Evolutionary conservation across 2,113 vertebrate species (phyloP), one percentile per base, ranked within the genome.

Genomic region (Cricetomys ansorgei): DNA sequence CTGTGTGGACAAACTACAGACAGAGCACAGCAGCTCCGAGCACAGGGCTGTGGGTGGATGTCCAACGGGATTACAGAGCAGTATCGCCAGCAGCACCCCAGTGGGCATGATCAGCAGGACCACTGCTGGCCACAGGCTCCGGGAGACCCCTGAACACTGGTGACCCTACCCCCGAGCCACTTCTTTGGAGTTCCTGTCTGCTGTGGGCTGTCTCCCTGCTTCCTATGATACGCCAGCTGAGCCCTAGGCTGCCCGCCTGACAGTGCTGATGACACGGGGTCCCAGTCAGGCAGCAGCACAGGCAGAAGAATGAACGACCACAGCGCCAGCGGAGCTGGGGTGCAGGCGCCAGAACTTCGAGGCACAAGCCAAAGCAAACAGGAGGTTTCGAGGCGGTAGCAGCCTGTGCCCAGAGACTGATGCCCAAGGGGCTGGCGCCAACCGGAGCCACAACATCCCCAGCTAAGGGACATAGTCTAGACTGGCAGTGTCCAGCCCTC

Each of bases 341-440:
- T 5, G 9, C 1, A 72, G 64, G 90, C 4, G n/a, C 94, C 96
- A 89, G 87, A 81, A 91, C 73, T 83, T 34, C 5, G 5, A 29
- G 5, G 65, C 53, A 3, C 19, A 62, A 90, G 96, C 95, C 96
- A 97, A 96, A 95, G 95, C 85, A 95, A 97, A 96, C 97, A 97
- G 92, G 96, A 97, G 90, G 80, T 87, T 90, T 77, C 2, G 25
- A 92, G 80, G 88, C 59, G 1, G 13, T 64, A 21, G 87, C 10
- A 2, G 86, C 70, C 88, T n/a, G 96, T 88, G 64, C 64, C 15
- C 40, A 53, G 43, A 80, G 88, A 88, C 59, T 70, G 31, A 40
- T 81, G 90, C 70, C 94, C 88, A 2, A 0, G n/a, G 34, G 80
- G 59, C 85, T 62, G 85, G 95, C 0, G 4, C 75, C 90, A 93